Base-by-base conservation (phyloP, 2,888 invertebrate species). In the Amphipoea oculea region DNA sequence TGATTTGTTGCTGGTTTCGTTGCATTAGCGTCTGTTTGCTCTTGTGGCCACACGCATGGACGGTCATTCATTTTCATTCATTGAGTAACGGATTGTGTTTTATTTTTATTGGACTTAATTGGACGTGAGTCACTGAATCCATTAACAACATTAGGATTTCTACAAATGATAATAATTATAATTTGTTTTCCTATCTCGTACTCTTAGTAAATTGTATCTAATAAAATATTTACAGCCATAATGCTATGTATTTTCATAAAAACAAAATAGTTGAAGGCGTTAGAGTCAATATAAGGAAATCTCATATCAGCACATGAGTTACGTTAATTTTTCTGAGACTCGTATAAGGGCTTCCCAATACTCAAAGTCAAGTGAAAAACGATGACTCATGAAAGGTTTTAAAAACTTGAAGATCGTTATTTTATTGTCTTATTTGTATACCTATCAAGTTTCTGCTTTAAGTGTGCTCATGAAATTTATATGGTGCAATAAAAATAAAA, bases 1-100 rank as follows among this genome's bases (percentile, higher is more conserved):
- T 94, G 93, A 94, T 93, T 94, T 94, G 91, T 94, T 88, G 84
- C 79, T 87, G 86, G 83, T 84, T 91, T 89, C 90, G 92, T 91
- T 92, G 84, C 89, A 89, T 94, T 92, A 92, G 90, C 85, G 88
- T 90, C 85, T 89, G 85, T 89, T 92, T 90, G 86, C 81, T 86
- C 78, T 85, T 83, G 77, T 87, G 86, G 86, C 79, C 86, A 88
- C 91, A 89, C 89, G 89, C 91, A 87, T 88, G 84, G 81, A 83
- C 84, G 72, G 78, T 78, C 90, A 91, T 92, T 91, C 90, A 89
- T 91, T 90, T 87, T 91, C 91, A 92, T 92, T 92, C 92, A 92
- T 89, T 90, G 85, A 88, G 77, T 88, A 86, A 89, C 86, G 67
- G 78, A 84, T 88, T 88, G 81, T 88, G 86, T 87, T 92, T 91